Evolutionary conservation across 2,888 invertebrate genomes (phyloP), one percentile per base, ranked within the genome.

Genomic region (Sphaerophoria rueppellii): DNA sequence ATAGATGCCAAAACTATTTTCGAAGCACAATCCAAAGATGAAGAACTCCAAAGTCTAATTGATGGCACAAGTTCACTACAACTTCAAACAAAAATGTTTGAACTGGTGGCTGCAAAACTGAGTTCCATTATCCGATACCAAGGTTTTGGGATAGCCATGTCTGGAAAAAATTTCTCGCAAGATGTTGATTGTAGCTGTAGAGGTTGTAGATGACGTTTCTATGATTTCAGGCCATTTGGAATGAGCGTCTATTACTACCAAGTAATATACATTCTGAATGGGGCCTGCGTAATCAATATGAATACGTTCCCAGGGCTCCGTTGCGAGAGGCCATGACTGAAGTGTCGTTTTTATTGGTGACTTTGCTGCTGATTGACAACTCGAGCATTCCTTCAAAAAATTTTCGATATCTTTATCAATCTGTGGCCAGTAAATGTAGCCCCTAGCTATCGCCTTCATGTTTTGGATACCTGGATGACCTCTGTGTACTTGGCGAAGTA

Each of bases 171-270:
- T 46, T 24, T 61, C 16, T n/a, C n/a, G 14, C 6, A 73, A 12
- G 3, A 74, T 57, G 11, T 61, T 54, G 0, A 87, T 79, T 6
- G 74, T 74, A 16, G 50, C 24, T 12, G 35, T 7, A 4, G 78
- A 9, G 4, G 65, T 75, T 48, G 48, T 50, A 6, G 58, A 37
- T 35, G 65, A 16, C 9, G 52, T 60, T n/a, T 46, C 40, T 11
- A 58, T 12, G 4, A 60, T 52, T n/a, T 52, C 72, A 1, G 89
- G 88, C 91, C 91, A 92, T 85, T 92, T 92, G 0, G 91, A 90
- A 86, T 88, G 89, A 2, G 91, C 87, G 83, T 92, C 91, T 4
- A 90, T 89, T 2, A 92, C 86, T 11, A 92, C 75, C 5, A 91
- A 77, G 57, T 89, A 90, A 9, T 76, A 75, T n/a, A 78, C 74